Evolutionary conservation across 2,888 invertebrate species (phyloP), one percentile per base, ranked within the genome.

Genomic region (Polyploca ridens): DNA sequence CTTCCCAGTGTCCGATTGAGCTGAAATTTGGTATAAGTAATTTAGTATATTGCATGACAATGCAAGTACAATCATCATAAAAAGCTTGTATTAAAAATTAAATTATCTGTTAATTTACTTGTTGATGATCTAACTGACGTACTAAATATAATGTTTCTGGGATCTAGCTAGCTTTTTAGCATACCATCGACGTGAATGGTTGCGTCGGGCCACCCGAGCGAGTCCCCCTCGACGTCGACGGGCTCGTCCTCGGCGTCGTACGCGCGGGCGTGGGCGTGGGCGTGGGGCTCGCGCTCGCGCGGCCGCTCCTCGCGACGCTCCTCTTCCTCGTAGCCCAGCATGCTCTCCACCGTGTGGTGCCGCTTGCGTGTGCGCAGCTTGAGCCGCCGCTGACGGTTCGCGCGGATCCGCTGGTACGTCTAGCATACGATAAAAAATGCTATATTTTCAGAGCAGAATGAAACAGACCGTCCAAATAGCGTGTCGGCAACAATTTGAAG

Each of bases 301-400:
- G 90, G 92, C 16, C 93, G 77, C 70, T 94, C 94, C 71, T 94
- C 94, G 7, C 93, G 89, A 27, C 93, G 78, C 65, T 91, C 90
- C 69, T 90, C 92, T 5, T 94, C 94, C 61, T 93, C 93, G 74
- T 93, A 94, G n/a, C 94, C 94, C 61, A 94, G 84, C 91, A 94
- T 93, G 79, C 94, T 94, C 83, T 94, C 94, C n/a, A 94, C 94
- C 0, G 94, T 94, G 81, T 94, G 94, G 78, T 94, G 94, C 0
- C 94, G 94, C 74, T 94, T 94, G 78, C 94, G 93, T 0, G 94
- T 94, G 70, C 94, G 93, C 77, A 94, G 80, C 78, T 94, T 94
- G 64, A 94, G 77, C 5, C 94, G 90, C 2, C 94, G 90, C 79
- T 94, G 94, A 0, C 94, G 90, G 77, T 94, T 94, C 0, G 94